Evolutionary conservation across 2,888 invertebrate species (phyloP).

Genomic region (Steromphala cineraria): DNA sequence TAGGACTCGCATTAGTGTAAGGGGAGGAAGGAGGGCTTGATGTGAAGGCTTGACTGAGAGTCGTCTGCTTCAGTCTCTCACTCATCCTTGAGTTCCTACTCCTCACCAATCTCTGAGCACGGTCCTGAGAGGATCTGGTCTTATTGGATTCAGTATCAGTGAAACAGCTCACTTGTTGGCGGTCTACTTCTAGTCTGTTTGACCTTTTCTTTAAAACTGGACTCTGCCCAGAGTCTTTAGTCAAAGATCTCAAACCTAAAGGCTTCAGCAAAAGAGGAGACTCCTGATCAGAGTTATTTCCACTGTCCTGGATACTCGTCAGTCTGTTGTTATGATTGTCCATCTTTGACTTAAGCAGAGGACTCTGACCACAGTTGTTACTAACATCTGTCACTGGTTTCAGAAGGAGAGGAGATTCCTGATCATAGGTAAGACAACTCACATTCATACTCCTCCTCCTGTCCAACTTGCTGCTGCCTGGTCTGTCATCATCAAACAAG

Average conservation of each 20-base stretch:
- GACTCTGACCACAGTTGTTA: neutral
- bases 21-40: conserved; percentile 16
- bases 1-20: neutral
- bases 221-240: neutral
- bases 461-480: neutral
- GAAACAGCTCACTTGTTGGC: neutral
- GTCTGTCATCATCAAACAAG: neutral
- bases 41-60: conserved; percentile 50
- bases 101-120: neutral
- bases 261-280: too few species aligned
- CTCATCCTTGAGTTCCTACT: neutral
- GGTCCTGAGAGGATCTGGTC: neutral
- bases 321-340: neutral
- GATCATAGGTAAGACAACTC: conserved; percentile 19
- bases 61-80: conserved; percentile 43
- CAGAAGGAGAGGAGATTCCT: conserved; percentile 38
- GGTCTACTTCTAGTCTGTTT: neutral
- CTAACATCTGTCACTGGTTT: neutral
- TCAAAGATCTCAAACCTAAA: too few species aligned
- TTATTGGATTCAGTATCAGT: neutral
- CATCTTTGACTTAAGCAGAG: neutral
- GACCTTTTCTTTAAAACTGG: neutral
- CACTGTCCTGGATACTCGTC: too few species aligned
- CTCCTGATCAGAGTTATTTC: neutral
- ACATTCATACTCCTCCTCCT: conserved; percentile 5